A percentile compares a stretch with the other conserved stretches of the same genome.
Evolutionary conservation across 1,140 invertebrate genomes (phyloP).

Genomic region (Bursaphelenchus mucronatus): DNA sequence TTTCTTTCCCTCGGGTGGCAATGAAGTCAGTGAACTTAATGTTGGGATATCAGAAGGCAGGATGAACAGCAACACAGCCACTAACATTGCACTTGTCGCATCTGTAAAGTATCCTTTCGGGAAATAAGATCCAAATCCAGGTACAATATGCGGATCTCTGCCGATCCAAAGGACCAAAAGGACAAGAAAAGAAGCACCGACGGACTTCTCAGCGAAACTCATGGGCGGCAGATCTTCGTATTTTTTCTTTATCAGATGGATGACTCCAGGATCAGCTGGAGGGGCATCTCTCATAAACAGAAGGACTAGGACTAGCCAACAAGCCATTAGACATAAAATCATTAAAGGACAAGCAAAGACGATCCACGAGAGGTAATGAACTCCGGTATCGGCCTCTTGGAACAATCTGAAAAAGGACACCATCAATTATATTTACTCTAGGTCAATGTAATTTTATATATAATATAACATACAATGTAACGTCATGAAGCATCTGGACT

Average conservation of each 20-base stretch:
- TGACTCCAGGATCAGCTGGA: slow-evolving; percentile 26
- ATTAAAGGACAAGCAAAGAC: slow-evolving; percentile 70
- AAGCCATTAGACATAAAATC: slow-evolving; percentile 69
- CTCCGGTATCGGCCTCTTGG: slow-evolving; percentile 39
- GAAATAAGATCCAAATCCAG: slow-evolving; percentile 68
- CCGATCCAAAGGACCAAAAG: slow-evolving; percentile 82
- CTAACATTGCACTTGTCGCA: slow-evolving; percentile 61
- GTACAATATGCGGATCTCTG: slow-evolving; percentile 75
- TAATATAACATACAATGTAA: too few species aligned
- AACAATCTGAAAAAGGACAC: slow-evolving; percentile 36
- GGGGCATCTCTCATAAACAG: slow-evolving; percentile 30
- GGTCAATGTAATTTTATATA: too few species aligned
- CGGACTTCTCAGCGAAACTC: slow-evolving; percentile 71
- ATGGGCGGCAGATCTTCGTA: slow-evolving; percentile 32
- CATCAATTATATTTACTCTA: neutral
- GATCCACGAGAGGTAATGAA: slow-evolving; percentile 76
- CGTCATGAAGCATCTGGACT: too few species aligned
- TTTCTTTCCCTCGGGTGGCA: neutral
- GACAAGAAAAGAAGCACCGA: slow-evolving; percentile 73
- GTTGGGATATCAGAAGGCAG: slow-evolving; percentile 51
- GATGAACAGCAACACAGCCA: slow-evolving; percentile 63
- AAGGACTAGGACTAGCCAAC: slow-evolving; percentile 68
- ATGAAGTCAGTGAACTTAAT: slow-evolving; percentile 3
- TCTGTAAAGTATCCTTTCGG: slow-evolving; percentile 61
- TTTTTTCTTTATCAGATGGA: slow-evolving; percentile 28